Conservation (phyloP, 2,113 vertebrate species). For the Plecturocebus donacophilus region DNA sequence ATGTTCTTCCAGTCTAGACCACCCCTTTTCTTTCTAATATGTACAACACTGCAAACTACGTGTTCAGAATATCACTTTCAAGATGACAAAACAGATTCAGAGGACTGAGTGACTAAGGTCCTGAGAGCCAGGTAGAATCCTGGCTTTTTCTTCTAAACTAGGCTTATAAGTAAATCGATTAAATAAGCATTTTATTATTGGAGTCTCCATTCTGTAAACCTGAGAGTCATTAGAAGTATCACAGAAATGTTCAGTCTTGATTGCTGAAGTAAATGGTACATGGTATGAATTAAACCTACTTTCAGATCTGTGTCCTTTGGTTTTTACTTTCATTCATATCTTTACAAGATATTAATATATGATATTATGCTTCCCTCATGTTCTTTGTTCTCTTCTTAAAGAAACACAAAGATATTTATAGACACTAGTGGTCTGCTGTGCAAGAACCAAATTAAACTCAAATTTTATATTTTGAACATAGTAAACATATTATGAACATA, state of each 20-base stretch:
- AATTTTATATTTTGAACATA: not conserved
- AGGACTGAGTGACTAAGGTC: not conserved
- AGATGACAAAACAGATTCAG: not conserved
- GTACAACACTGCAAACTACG: not conserved
- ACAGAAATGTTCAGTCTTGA: not conserved
- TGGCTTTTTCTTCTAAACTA: not conserved
- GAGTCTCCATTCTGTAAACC: not conserved
- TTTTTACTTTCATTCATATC: not conserved
- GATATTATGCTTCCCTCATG: not conserved
- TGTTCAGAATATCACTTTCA: not conserved
- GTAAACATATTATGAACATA: not conserved
- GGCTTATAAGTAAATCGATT: not conserved
- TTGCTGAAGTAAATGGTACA: not conserved
- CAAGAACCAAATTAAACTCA: conserved; percentile 41
- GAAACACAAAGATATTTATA: not conserved
- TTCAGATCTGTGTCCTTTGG: not conserved
- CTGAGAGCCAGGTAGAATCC: not conserved
- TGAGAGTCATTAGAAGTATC: not conserved
- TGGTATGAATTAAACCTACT: not conserved
- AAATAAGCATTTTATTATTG: conserved; percentile 12
- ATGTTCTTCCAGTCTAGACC: not conserved
- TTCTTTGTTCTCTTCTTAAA: not conserved
- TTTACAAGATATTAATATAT: not conserved
- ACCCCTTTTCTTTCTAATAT: not conserved
- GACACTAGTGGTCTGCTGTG: not conserved